Conservation (phyloP, 1,140 invertebrate species). For the Aplysia californica region DNA sequence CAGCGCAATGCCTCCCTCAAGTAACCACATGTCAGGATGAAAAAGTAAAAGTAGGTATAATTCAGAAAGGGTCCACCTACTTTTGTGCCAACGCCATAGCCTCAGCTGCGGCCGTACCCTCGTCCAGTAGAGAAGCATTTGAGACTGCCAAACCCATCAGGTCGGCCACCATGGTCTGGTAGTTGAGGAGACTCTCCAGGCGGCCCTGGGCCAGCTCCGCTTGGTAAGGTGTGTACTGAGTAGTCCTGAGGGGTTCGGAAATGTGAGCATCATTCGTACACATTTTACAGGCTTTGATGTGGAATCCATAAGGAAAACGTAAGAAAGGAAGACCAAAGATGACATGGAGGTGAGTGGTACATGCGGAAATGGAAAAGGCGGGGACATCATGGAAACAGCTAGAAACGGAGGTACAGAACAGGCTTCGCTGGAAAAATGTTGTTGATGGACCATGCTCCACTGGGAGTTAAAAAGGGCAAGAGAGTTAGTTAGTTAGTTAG, state of each 20-base stretch:
- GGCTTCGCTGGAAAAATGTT: background rate
- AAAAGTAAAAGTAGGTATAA: no score
- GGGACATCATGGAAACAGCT: background rate
- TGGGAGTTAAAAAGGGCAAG: no score
- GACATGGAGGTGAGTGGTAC: no score
- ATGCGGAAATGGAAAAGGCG: background rate
- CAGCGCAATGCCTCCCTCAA: no score
- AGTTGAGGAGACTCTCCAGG: slow-evolving; percentile 95
- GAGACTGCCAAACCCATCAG: slow-evolving; percentile 94
- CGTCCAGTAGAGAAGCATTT: slow-evolving; percentile 96
- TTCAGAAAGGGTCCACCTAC: no score
- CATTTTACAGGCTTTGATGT: no score
- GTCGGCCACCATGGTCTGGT: slow-evolving; percentile 97
- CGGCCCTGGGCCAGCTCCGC: slow-evolving; percentile 96
- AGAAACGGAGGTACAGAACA: background rate
- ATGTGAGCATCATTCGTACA: background rate
- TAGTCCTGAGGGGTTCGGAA: slow-evolving; percentile 67
- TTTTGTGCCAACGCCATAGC: slow-evolving; percentile 89
- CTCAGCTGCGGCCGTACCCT: slow-evolving; percentile 97
- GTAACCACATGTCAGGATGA: no score
- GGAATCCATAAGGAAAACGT: no score
- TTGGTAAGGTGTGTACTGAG: slow-evolving; percentile 78
- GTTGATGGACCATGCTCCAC: no score
- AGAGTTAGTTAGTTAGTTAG: no score
- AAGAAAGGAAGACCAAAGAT: no score